These are phyloP conservation scores for Melanocharis versteri DNA, from an alignment of 2,113 vertebrate genomes.

Conservation along the genomic window DNA sequence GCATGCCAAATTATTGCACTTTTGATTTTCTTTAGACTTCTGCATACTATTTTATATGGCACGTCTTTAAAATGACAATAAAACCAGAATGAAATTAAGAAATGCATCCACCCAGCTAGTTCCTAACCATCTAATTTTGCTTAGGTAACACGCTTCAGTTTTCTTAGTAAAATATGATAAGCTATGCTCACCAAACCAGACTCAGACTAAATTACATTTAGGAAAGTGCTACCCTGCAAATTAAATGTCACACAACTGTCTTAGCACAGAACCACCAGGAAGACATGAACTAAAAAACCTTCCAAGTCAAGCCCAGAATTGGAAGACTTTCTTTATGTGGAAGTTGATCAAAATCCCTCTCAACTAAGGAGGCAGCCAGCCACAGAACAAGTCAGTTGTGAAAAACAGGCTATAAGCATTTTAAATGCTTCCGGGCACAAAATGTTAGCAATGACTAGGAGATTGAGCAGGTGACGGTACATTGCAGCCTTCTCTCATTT, in stretches of 20 bases:
- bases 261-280: background rate
- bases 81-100: background rate
- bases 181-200: background rate
- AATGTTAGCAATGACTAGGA: background rate
- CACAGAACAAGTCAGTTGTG: background rate
- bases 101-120: background rate
- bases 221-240: background rate
- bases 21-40: background rate
- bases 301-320: background rate
- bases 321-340: background rate
- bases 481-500: background rate
- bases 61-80: background rate
- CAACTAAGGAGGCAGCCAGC: background rate
- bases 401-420: background rate
- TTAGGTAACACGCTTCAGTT: background rate
- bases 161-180: background rate
- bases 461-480: background rate
- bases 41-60: background rate
- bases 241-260: background rate
- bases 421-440: background rate
- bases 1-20: background rate
- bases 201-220: background rate
- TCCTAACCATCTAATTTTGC: background rate
- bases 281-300: background rate
- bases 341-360: background rate